Base-by-base conservation (phyloP, 2,888 invertebrate genomes). In the Crepidodera aurea region DNA sequence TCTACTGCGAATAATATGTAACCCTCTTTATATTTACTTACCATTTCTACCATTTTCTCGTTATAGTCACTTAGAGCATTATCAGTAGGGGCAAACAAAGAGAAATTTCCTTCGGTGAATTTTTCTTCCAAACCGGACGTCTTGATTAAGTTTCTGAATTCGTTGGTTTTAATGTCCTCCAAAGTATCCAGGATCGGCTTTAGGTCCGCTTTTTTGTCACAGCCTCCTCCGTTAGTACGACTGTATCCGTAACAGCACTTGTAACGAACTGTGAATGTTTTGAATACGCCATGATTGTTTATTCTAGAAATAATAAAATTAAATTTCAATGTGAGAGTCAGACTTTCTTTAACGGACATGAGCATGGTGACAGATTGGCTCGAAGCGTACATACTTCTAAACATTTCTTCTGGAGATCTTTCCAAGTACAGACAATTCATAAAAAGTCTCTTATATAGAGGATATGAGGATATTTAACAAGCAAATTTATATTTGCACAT, bases 161-260 rank as follows among this genome's bases (percentile, higher is more conserved):
- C 85, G 58, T 82, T 84, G 46, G 84, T 84, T 25, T 85, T 86
- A 73, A 88, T 76, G 51, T 85, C 84, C 39, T 82, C 81, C 18
- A 88, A 82, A 0, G 87, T 86, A 32, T 84, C 83, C 42, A 83
- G 74, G 60, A 88, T 73, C 16, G 84, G 80, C 74, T 85, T 85
- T 65, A 88, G 81, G 58, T 87, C 84, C 16, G 87, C 84, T 82
- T 83, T 75, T 67, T 79, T 77, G 46, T 73, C 74, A 68, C 81
- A 82, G 55, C 78, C 78, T 40, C 70, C 65, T 8, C 75, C 63
- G 40, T 73, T 73, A 29, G 74, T 71, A 58, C 86, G 82, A 57
- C 84, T 82, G 77, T 82, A 89, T 34, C 90, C 90, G 73, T 86
- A 85, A 76, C 90, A 91, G 76, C 90, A 91, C 75, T 88, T 86